Evolutionary conservation across 1,140 invertebrate species (phyloP).

Genomic region (Drosophila mauritiana): DNA sequence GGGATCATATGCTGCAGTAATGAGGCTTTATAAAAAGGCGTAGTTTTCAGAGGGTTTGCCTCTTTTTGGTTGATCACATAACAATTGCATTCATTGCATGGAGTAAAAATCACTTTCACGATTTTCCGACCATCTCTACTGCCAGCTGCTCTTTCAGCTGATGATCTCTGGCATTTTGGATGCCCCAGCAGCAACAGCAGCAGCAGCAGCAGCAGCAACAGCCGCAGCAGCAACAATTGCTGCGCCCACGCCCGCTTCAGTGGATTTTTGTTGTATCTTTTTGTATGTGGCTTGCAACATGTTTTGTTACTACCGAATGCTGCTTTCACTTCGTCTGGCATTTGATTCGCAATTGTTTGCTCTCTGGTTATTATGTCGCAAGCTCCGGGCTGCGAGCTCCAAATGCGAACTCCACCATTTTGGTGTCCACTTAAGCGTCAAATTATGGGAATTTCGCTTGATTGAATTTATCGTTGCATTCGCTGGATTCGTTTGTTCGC

Average conservation of each 20-base stretch:
- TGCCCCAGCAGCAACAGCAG: conserved; percentile 27
- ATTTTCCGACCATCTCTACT: conserved; percentile 41
- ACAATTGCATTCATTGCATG: conserved; percentile 14
- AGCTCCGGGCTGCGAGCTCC: conserved; percentile 70
- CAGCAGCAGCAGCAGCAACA: neutral
- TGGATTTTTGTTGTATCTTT: conserved; percentile 28
- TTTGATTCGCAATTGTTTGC: conserved; percentile 80
- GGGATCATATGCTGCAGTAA: conserved; percentile 22
- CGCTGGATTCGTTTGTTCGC: conserved; percentile 24
- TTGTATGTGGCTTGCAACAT: conserved; percentile 65
- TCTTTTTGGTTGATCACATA: conserved; percentile 25
- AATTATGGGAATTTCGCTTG: conserved; percentile 83
- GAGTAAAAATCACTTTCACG: conserved; percentile 35
- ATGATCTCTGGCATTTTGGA: conserved; percentile 78
- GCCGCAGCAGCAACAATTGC: conserved; percentile 34
- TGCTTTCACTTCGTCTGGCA: conserved; percentile 78
- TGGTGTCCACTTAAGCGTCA: conserved; percentile 80
- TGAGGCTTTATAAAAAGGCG: conserved; percentile 9
- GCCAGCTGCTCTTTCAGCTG: conserved; percentile 36
- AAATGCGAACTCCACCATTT: conserved; percentile 53
- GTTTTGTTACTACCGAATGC: conserved; percentile 48
- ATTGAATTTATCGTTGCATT: conserved; percentile 74
- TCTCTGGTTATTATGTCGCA: conserved; percentile 76
- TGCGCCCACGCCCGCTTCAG: conserved; percentile 43
- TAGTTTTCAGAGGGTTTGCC: conserved; percentile 3